phyloP scores from a whole-genome alignment of 2,888 invertebrate species.

The Apomyelois bistriatella region DNA sequence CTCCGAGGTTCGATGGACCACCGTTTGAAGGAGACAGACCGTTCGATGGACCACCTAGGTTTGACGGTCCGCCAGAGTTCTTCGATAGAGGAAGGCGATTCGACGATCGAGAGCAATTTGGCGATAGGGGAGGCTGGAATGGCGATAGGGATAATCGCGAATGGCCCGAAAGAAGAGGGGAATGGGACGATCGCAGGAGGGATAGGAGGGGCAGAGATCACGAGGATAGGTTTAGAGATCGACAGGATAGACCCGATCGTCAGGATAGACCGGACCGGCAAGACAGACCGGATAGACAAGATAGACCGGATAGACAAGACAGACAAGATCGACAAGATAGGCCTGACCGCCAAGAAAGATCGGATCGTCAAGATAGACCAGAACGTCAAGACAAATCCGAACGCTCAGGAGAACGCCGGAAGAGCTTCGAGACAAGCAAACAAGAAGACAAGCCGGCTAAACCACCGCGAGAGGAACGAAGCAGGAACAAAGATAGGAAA shows the following conservation, averaged over 20 bases:
- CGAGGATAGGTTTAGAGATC: constrained; percentile 45
- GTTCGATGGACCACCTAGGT: constrained; percentile 36
- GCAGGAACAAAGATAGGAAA: constrained; percentile 60
- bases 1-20: constrained; percentile 43
- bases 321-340: constrained; percentile 22
- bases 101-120: constrained; percentile 61
- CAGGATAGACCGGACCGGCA: constrained; percentile 38
- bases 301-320: constrained; percentile 35
- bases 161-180: constrained; percentile 35
- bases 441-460: not conserved
- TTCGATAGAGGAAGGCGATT: constrained; percentile 63
- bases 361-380: constrained; percentile 31
- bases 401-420: constrained; percentile 15
- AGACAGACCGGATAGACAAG: constrained; percentile 30
- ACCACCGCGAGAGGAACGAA: constrained; percentile 32
- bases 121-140: constrained; percentile 54
- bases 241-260: constrained; percentile 14
- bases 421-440: not conserved
- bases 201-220: constrained; percentile 45
- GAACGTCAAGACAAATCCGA: constrained; percentile 27
- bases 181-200: constrained; percentile 55
- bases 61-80: constrained; percentile 60
- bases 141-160: constrained; percentile 48
- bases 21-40: constrained; percentile 48
- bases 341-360: constrained; percentile 27